Evolutionary conservation across 1,140 invertebrate genomes (phyloP), one percentile per base, ranked within the genome.

Genomic region (Drosophila pachea): DNA sequence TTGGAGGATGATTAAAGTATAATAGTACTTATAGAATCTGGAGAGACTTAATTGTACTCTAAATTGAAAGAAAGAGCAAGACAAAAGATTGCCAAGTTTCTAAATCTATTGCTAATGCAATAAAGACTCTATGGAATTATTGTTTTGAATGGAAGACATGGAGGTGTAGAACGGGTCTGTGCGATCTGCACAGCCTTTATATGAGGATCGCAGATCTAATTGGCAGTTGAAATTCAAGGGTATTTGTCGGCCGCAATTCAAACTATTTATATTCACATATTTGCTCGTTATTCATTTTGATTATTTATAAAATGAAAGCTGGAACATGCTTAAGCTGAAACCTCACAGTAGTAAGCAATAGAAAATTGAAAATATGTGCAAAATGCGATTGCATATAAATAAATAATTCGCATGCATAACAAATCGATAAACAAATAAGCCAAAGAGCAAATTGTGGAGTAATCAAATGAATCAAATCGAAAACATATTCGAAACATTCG

Each of bases 401-500:
- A 68, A 62, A 73, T 53, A 43, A 11, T 49, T 35, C 16, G 33
- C 58, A 68, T 9, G 36, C n/a, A 38, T 48, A 56, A 68, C 59
- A 48, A 68, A 69, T 45, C 32, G 61, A 47, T 54, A 53, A 76
- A 68, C 50, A 73, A 84, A 64, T 62, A 55, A 72, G 43, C 54
- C 32, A 55, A 68, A 31, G 40, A 47, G 35, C 56, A 68, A 38
- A 61, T 31, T 48, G 63, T 29, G 14, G 56, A 55, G 52, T 35
- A 12, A 11, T 2, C 22, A n/a, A 54, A 54, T 9, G 16, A 38
- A 38, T 55, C 45, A 68, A 54, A 64, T 81, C 54, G 31, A 74
- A 66, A 86, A 86, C 63, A 67, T 59, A 74, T 76, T 67, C 76
- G 71, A 62, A 76, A 76, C 69, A 81, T 83, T 74, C 81, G 86